These are phyloP conservation scores for Arrhopalites spinosus DNA, from an alignment of 2,888 invertebrate species.

Conservation along the genomic window DNA sequence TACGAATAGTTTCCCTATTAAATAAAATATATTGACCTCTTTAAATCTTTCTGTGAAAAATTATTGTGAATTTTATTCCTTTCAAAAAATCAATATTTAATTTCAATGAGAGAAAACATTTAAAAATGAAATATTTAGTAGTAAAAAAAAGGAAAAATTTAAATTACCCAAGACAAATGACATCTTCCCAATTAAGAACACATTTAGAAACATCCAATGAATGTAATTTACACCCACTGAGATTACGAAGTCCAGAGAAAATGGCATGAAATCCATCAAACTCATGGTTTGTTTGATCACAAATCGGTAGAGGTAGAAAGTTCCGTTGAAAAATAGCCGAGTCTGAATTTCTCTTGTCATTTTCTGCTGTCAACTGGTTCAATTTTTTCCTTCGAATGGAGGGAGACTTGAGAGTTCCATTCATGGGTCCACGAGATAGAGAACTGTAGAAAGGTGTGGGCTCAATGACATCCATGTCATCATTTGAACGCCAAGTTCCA, in stretches of 20 bases:
- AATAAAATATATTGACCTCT: conserved; percentile 1
- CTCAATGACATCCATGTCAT: conserved; percentile 50
- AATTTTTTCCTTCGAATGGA: conserved; percentile 51
- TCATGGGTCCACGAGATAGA: conserved; percentile 36
- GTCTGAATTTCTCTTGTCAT: conserved; percentile 64
- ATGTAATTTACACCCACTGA: conserved; percentile 61
- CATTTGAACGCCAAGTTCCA: conserved; percentile 57
- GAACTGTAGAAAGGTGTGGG: conserved; percentile 49
- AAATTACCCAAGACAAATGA: conserved; percentile 63
- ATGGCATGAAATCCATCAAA: conserved; percentile 61
- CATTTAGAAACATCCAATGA: conserved; percentile 66
- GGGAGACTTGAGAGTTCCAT: conserved; percentile 52
- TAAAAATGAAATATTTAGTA: not conserved
- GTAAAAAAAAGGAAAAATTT: not conserved
- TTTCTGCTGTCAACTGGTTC: conserved; percentile 57
- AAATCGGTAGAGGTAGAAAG: conserved; percentile 64
- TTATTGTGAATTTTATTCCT: too few relatives aligned
- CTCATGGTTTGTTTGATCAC: conserved; percentile 59
- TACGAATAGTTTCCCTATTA: conserved; percentile 62
- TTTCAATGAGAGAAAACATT: not conserved
- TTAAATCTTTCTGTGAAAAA: too few relatives aligned
- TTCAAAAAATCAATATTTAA: conserved; percentile 13
- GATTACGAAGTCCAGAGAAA: conserved; percentile 61
- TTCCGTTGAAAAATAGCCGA: conserved; percentile 64
- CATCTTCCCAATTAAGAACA: conserved; percentile 64